A percentile compares a stretch with the other conserved stretches of the same genome.
Evolutionary conservation across 2,113 vertebrate species (phyloP).

Genomic region (Carassius carassius): DNA sequence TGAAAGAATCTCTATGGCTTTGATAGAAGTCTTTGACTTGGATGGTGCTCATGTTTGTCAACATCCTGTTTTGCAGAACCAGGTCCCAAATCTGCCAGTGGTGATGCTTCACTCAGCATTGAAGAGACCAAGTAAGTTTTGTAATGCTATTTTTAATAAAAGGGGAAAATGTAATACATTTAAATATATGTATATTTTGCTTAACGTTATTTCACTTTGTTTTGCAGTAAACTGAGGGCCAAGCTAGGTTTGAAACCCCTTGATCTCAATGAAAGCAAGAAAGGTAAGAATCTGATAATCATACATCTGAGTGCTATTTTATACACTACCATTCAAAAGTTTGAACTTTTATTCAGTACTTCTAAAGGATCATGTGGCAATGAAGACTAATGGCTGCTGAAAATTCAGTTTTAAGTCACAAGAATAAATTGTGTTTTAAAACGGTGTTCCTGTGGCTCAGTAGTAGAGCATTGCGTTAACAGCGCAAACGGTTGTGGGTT

Average conservation of each 20-base stretch:
- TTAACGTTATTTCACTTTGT: too few relatives aligned
- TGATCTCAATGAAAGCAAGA: constrained; percentile 82
- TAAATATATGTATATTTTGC: too few relatives aligned
- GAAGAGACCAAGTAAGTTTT: constrained; percentile 86
- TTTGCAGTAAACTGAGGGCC: constrained; percentile 83
- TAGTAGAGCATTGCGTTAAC: too few relatives aligned
- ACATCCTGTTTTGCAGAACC: constrained; percentile 54
- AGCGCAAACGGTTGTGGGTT: too few relatives aligned
- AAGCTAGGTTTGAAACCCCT: constrained; percentile 90
- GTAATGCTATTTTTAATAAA: too few relatives aligned
- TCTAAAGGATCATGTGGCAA: not conserved
- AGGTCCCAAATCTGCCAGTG: constrained; percentile 80
- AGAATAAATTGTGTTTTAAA: too few relatives aligned
- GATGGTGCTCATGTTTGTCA: not conserved
- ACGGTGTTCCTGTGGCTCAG: too few relatives aligned
- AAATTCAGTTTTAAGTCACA: not conserved
- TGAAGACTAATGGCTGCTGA: not conserved
- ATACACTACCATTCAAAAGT: too few relatives aligned
- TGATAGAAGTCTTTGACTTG: not conserved
- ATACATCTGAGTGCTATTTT: too few relatives aligned
- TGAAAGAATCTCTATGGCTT: not conserved
- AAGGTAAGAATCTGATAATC: constrained; percentile 67
- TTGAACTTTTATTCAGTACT: too few relatives aligned
- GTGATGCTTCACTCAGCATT: constrained; percentile 88
- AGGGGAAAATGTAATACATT: too few relatives aligned